These are phyloP conservation scores for Entelurus aequoreus DNA, from an alignment of 2,113 vertebrate species.

Conservation along the genomic window DNA sequence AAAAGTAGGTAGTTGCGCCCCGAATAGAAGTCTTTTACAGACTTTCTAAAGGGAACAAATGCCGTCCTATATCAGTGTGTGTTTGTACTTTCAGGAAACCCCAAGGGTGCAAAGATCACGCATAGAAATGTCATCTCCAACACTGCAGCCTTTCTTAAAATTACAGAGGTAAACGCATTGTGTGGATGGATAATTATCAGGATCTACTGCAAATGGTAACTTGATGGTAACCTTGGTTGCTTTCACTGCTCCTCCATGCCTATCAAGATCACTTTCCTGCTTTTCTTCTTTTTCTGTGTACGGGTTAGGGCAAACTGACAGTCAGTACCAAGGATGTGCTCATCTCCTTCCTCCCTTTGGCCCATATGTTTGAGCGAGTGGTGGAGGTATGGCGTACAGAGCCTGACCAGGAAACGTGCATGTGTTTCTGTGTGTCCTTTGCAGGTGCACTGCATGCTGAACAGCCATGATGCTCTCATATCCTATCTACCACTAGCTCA, in stretches of 20 bases:
- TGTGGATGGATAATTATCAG: neutral
- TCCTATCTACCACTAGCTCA: conserved; percentile 96
- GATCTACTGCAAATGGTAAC: neutral
- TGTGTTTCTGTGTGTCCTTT: conserved; percentile 58
- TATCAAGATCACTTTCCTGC: neutral
- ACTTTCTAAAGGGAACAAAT: too few species aligned
- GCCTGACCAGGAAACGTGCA: conserved; percentile 42
- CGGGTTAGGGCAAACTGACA: conserved; percentile 60
- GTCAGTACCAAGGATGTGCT: conserved; percentile 74
- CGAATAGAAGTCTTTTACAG: too few species aligned
- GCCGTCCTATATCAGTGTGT: too few species aligned
- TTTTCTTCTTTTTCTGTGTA: conserved; percentile 15
- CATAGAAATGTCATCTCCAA: conserved; percentile 88
- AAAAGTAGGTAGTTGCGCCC: too few species aligned
- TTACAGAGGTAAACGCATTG: conserved; percentile 80
- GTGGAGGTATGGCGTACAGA: conserved; percentile 87
- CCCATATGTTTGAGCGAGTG: conserved; percentile 95
- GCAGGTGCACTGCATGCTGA: conserved; percentile 76
- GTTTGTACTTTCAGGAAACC: conserved; percentile 75
- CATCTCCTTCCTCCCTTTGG: conserved; percentile 95
- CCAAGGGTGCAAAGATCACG: conserved; percentile 91
- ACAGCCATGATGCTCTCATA: conserved; percentile 78
- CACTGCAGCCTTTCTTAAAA: conserved; percentile 83
- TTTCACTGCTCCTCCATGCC: conserved; percentile 10
- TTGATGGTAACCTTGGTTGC: neutral